These are phyloP conservation scores for Trinectes maculatus DNA, from an alignment of 2,113 vertebrate genomes.

Conservation along the genomic window DNA sequence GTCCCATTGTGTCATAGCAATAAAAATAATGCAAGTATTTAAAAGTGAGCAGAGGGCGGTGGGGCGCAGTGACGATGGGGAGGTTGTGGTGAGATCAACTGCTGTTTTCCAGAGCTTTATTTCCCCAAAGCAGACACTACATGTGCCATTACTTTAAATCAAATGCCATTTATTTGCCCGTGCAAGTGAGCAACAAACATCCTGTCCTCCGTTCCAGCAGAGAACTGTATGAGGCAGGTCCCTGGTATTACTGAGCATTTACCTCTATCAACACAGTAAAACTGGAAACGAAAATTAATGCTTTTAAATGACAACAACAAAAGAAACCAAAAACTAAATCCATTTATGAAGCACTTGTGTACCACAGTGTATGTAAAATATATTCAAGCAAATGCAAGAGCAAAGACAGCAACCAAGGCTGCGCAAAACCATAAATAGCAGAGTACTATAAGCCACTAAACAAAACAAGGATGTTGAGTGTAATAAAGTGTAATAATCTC, in stretches of 20 bases:
- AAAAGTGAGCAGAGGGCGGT: slow-evolving; percentile 10
- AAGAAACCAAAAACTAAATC: background rate
- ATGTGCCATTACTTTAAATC: background rate
- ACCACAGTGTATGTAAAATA: background rate
- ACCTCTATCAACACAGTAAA: slow-evolving; percentile 13
- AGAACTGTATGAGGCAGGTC: background rate
- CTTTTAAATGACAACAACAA: slow-evolving; percentile 1
- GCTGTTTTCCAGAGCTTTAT: slow-evolving; percentile 19
- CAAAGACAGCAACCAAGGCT: no score
- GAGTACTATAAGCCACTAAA: background rate
- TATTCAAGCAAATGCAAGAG: background rate
- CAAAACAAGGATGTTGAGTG: no score
- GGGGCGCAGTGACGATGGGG: no score
- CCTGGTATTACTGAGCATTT: slow-evolving; percentile 9
- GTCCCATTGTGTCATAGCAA: slow-evolving; percentile 47
- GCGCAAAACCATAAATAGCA: background rate
- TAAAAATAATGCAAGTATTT: slow-evolving; percentile 37
- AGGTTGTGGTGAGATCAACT: slow-evolving; percentile 24
- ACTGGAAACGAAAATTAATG: background rate
- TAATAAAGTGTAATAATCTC: background rate
- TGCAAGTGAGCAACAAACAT: background rate
- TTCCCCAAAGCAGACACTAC: background rate
- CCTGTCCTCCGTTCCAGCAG: background rate
- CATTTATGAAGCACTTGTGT: background rate
- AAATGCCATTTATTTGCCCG: slow-evolving; percentile 1